Percentiles rank a stretch among this genome's conserved stretches.
phyloP scores from a whole-genome alignment of 1,140 invertebrate species.

The Hycleus cichorii region DNA sequence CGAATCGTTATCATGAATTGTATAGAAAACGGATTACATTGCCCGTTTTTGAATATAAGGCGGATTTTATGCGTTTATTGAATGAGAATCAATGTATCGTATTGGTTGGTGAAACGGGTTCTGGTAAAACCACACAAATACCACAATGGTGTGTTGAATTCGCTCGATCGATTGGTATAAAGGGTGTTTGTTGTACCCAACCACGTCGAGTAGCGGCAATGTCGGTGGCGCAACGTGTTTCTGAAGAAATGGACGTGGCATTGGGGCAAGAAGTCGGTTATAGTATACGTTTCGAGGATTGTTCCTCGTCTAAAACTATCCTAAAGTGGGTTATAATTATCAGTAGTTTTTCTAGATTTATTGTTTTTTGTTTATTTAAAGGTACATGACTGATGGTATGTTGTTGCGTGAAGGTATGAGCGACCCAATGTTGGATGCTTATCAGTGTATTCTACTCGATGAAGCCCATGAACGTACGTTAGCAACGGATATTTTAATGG shows the following conservation, averaged over 20 bases:
- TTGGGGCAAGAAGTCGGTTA: slow-evolving; percentile 96
- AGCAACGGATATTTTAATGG: slow-evolving; percentile 99
- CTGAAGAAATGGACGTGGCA: slow-evolving; percentile 98
- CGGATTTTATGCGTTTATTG: slow-evolving; percentile 90
- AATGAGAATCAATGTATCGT: slow-evolving; percentile 88
- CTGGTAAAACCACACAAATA: slow-evolving; percentile 96
- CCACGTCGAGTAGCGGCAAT: slow-evolving; percentile 97
- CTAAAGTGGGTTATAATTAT: slow-evolving; percentile 46
- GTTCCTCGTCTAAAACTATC: slow-evolving; percentile 89
- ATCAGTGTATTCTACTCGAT: slow-evolving; percentile 93
- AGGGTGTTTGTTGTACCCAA: slow-evolving; percentile 95
- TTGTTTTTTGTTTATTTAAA: slow-evolving; percentile 33
- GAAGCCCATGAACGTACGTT: slow-evolving; percentile 98
- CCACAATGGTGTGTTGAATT: slow-evolving; percentile 92
- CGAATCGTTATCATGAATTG: slow-evolving; percentile 74
- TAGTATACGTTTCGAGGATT: slow-evolving; percentile 99
- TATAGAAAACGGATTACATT: slow-evolving; percentile 82
- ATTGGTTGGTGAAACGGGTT: slow-evolving; percentile 95
- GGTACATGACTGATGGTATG: slow-evolving; percentile 99
- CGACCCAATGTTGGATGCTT: slow-evolving; percentile 93
- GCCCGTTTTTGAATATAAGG: slow-evolving; percentile 96
- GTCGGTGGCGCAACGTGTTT: slow-evolving; percentile 96
- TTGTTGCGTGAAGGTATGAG: slow-evolving; percentile 98
- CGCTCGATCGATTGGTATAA: slow-evolving; percentile 61
- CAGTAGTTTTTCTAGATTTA: not conserved